phyloP scores from a whole-genome alignment of 2,888 invertebrate genomes.

The Sinohyriopsis cumingii region DNA sequence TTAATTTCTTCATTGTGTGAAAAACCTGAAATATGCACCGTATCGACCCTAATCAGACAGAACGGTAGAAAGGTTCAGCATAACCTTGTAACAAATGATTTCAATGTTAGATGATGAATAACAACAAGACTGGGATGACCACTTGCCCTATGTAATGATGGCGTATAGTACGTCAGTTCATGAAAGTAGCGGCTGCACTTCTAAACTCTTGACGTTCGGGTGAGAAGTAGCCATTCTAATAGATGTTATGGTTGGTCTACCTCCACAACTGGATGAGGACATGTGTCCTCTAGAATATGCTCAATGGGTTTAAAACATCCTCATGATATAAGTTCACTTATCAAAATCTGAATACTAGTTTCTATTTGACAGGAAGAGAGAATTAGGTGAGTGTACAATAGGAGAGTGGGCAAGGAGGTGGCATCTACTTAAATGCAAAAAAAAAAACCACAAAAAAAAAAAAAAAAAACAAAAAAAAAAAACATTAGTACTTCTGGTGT shows the following conservation, averaged over 20 bases:
- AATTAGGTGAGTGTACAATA: slow-evolving; percentile 5
- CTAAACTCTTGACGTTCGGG: slow-evolving; percentile 22
- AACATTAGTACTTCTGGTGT: slow-evolving; percentile 10
- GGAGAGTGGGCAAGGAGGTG: slow-evolving; percentile 11
- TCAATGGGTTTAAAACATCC: slow-evolving; percentile 12
- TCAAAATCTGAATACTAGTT: slow-evolving; percentile 5
- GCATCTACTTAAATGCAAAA: slow-evolving; percentile 10
- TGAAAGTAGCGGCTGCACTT: slow-evolving; percentile 17
- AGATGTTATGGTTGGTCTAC: slow-evolving; percentile 18
- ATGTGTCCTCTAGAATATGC: slow-evolving; percentile 8
- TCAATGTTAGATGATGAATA: no score
- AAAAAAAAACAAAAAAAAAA: no score
- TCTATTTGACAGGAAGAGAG: slow-evolving; percentile 4
- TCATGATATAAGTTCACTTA: slow-evolving; percentile 2
- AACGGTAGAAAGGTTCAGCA: no score
- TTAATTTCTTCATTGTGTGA: no score
- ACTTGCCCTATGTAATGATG: no score
- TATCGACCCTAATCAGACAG: no score
- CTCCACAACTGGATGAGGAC: not conserved
- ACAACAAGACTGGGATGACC: no score
- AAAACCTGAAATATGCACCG: no score
- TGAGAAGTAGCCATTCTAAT: slow-evolving; percentile 21
- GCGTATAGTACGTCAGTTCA: slow-evolving; percentile 24
- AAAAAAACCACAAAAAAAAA: slow-evolving; percentile 1
- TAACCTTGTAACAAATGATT: no score